Conservation (phyloP, 2,888 invertebrate genomes). For the Ophion costatus region DNA sequence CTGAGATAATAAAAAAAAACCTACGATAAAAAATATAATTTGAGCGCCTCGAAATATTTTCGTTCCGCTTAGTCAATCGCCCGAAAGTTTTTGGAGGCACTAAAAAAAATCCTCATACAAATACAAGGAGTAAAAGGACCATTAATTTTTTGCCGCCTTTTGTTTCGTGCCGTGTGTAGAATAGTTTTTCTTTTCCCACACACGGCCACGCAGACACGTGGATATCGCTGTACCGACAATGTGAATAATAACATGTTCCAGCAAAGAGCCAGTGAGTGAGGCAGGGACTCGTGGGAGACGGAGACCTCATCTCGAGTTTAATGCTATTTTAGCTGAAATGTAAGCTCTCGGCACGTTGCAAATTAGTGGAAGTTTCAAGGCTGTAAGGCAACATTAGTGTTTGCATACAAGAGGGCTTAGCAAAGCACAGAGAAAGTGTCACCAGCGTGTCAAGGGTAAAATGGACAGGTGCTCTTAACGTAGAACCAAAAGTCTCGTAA, state of each 20-base stretch:
- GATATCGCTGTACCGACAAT: neutral
- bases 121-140: no score
- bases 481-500: no score
- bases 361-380: constrained; percentile 57
- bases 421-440: constrained; percentile 7
- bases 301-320: constrained; percentile 18
- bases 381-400: constrained; percentile 45
- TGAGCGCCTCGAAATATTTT: neutral
- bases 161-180: neutral
- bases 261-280: neutral
- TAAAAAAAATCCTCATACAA: no score
- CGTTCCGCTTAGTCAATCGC: neutral
- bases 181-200: neutral
- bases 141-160: no score
- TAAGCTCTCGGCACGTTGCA: constrained; percentile 17
- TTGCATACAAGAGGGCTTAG: constrained; percentile 20
- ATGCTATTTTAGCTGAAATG: constrained; percentile 18
- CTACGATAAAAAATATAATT: constrained; percentile 1
- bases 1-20: neutral
- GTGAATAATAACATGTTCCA: neutral
- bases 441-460: neutral
- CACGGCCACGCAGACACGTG: no score
- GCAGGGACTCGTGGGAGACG: neutral
- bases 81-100: neutral
- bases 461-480: no score